Evolutionary conservation across 2,797 vertebrate genomes (phyloP).

Genomic region (Sphaeramia orbicularis): DNA sequence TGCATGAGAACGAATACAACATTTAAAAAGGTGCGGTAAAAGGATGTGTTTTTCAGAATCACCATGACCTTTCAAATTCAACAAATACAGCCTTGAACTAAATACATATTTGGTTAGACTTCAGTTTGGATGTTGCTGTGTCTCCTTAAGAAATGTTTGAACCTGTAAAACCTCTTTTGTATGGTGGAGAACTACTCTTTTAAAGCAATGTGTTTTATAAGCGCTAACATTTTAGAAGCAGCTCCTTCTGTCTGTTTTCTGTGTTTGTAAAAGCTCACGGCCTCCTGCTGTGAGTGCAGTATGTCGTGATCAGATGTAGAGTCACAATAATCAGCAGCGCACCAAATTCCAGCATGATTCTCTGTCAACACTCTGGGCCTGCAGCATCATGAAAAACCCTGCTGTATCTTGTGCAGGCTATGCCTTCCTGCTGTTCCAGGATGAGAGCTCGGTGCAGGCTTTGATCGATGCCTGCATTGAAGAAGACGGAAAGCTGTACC

Average conservation of each 20-base stretch:
- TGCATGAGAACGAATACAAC: too few relatives aligned
- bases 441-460: constrained; percentile 99
- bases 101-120: too few relatives aligned
- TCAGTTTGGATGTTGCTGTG: too few relatives aligned
- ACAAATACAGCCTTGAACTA: too few relatives aligned
- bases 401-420: constrained; percentile 86
- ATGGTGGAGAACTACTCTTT: background rate
- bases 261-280: constrained; percentile 47
- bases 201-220: background rate
- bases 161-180: background rate
- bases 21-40: background rate
- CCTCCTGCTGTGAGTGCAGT: constrained; percentile 41
- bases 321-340: constrained; percentile 24
- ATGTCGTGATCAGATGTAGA: constrained; percentile 28
- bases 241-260: constrained; percentile 22
- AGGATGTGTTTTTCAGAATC: too few relatives aligned
- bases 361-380: constrained; percentile 30
- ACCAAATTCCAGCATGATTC: constrained; percentile 33
- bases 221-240: constrained; percentile 23
- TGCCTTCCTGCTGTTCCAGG: constrained; percentile 99
- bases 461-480: constrained; percentile 99
- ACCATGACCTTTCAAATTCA: too few relatives aligned
- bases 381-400: constrained; percentile 37
- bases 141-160: too few relatives aligned
- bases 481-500: constrained; percentile 98